phyloP scores from a whole-genome alignment of 35 echinoderm and acorn worm species.

The Acanthaster planci region DNA sequence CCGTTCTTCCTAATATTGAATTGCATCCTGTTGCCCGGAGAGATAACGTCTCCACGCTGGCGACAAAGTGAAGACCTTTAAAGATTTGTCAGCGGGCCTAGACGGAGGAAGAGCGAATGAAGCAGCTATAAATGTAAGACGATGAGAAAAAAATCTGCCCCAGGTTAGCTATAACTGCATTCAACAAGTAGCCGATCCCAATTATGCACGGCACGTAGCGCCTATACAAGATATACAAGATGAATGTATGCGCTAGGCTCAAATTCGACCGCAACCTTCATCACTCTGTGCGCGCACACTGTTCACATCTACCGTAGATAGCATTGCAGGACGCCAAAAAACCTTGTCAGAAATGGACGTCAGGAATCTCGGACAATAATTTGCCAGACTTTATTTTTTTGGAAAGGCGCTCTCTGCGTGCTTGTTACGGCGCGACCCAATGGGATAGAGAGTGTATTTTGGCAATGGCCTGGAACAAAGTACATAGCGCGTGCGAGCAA shows the following conservation, averaged over 20 bases:
- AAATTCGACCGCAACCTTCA: background rate
- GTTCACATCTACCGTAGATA: background rate
- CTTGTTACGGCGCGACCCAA: background rate
- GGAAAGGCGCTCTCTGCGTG: background rate
- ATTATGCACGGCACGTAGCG: conserved; percentile 18
- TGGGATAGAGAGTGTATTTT: background rate
- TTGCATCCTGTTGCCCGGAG: conserved; percentile 23
- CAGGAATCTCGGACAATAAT: background rate
- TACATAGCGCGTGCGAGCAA: background rate
- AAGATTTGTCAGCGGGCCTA: conserved; percentile 3
- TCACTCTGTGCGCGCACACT: background rate
- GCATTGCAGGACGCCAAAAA: background rate
- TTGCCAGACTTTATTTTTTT: background rate
- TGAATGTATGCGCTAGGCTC: background rate
- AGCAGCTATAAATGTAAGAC: conserved; percentile 3
- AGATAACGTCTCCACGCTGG: conserved; percentile 7
- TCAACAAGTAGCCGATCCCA: conserved; percentile 12
- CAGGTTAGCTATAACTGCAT: conserved; percentile 20
- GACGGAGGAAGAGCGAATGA: background rate
- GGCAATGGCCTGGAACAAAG: background rate
- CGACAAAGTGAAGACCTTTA: conserved; percentile 18
- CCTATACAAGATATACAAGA: background rate
- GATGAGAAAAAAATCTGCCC: conserved; percentile 16
- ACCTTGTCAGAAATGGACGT: background rate
- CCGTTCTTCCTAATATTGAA: conserved; percentile 7